Conservation (phyloP, 2,797 vertebrate genomes). For the Percopsis omiscomaycus region DNA sequence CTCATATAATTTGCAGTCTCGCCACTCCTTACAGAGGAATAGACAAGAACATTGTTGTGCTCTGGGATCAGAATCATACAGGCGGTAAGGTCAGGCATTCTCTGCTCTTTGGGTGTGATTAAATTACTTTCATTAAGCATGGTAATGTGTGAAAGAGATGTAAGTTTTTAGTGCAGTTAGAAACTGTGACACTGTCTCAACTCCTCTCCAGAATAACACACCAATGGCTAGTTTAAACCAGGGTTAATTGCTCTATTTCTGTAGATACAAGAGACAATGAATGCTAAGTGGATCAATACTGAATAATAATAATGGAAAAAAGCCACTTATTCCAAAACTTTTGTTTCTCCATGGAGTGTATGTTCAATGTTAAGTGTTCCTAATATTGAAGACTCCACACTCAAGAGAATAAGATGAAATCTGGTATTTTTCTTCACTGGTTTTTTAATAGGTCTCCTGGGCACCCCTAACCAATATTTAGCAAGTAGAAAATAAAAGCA, state of each 20-base stretch:
- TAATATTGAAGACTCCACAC: slow-evolving; percentile 70
- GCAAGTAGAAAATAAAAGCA: slow-evolving; percentile 75
- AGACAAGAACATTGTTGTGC: not conserved
- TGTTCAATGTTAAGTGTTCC: slow-evolving; percentile 71
- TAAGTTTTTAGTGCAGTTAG: slow-evolving; percentile 13
- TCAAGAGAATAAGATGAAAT: slow-evolving; percentile 76
- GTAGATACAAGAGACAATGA: slow-evolving; percentile 47
- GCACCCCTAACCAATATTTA: slow-evolving; percentile 68
- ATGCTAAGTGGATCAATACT: slow-evolving; percentile 67
- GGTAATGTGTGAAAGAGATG: slow-evolving; percentile 4
- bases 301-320: slow-evolving; percentile 28
- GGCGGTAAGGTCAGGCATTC: not conserved
- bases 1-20: not conserved
- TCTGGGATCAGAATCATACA: not conserved
- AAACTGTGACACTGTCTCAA: not conserved
- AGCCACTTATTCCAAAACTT: slow-evolving; percentile 58
- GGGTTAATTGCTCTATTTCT: slow-evolving; percentile 51
- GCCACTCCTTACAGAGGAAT: not conserved
- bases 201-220: not conserved
- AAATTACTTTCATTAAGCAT: slow-evolving; percentile 3
- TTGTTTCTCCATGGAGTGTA: slow-evolving; percentile 55
- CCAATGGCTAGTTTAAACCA: slow-evolving; percentile 12
- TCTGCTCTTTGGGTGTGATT: slow-evolving; percentile 6
- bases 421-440: slow-evolving; percentile 81
- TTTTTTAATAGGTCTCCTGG: slow-evolving; percentile 82